These are phyloP conservation scores for Antennarius maculatus DNA, from an alignment of 2,797 vertebrate genomes.

Conservation along the genomic window DNA sequence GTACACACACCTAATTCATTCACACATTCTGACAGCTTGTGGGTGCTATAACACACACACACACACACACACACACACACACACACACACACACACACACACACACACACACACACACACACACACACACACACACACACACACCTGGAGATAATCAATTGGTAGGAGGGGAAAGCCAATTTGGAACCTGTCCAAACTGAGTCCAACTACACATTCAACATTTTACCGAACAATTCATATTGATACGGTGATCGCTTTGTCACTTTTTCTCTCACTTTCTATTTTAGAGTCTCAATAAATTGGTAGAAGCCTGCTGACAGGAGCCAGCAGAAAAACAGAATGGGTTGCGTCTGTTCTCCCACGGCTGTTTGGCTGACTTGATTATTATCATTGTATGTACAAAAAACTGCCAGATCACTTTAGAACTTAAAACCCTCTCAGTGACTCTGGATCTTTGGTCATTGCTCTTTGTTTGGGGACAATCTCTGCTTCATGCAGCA, in stretches of 20 bases:
- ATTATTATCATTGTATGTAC: slow-evolving; percentile 66
- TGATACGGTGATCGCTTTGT: slow-evolving; percentile 46
- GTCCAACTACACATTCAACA: slow-evolving; percentile 61
- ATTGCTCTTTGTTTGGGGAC: slow-evolving; percentile 34
- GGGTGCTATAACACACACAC: neutral
- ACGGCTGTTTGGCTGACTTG: slow-evolving; percentile 72
- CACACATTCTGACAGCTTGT: slow-evolving; percentile 62
- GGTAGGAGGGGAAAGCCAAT: slow-evolving; percentile 60
- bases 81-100: slow-evolving; percentile 1
- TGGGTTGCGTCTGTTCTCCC: slow-evolving; percentile 57
- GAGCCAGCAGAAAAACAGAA: slow-evolving; percentile 70
- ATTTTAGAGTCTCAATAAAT: slow-evolving; percentile 18
- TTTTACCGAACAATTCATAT: slow-evolving; percentile 73
- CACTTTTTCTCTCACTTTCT: neutral
- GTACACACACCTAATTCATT: slow-evolving; percentile 80
- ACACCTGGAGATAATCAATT: slow-evolving; percentile 64
- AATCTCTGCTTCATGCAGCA: neutral
- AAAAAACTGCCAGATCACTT: slow-evolving; percentile 61
- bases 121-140: slow-evolving; percentile 5
- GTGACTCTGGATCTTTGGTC: slow-evolving; percentile 18
- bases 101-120: slow-evolving; percentile 2
- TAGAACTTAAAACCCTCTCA: slow-evolving; percentile 47
- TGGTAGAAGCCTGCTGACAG: slow-evolving; percentile 65
- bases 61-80: slow-evolving; percentile 2
- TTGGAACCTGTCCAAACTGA: slow-evolving; percentile 76